Percentiles rank a stretch among this genome's conserved stretches.
phyloP scores from a whole-genome alignment of 2,113 vertebrate species.

The Columbina picui region DNA sequence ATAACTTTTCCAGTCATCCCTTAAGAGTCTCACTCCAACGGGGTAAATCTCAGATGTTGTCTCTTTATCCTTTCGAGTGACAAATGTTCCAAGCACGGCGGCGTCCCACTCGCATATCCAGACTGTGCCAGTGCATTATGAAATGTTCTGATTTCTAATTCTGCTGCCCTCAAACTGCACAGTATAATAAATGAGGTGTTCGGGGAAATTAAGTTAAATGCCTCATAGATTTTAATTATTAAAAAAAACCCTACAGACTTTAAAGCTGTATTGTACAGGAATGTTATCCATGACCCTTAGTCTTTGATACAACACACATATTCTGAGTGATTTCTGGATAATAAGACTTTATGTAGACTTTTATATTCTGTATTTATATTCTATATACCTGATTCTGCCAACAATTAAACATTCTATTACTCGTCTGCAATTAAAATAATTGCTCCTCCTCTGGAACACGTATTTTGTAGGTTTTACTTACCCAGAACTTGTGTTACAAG shows the following conservation, averaged over 20 bases:
- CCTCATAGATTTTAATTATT: not conserved
- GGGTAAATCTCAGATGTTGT: not conserved
- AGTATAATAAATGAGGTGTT: not conserved
- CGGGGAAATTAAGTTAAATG: not conserved
- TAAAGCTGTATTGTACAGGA: not conserved
- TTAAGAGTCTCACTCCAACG: not conserved
- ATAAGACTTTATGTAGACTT: not conserved
- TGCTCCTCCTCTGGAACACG: not conserved
- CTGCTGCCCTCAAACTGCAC: not conserved
- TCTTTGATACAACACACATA: not conserved
- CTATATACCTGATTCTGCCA: not conserved
- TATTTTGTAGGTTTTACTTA: not conserved
- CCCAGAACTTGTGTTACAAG: not conserved
- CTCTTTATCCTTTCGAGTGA: not conserved
- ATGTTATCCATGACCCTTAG: not conserved
- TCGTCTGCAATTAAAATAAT: constrained; percentile 29
- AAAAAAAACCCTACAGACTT: not conserved
- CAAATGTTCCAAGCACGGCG: not conserved
- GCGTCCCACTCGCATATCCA: not conserved
- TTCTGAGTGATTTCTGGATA: not conserved
- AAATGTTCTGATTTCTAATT: not conserved
- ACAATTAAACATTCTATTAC: not conserved
- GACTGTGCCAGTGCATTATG: not conserved
- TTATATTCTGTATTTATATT: not conserved
- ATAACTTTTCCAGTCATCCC: not conserved